Base-by-base conservation (phyloP, 2,888 invertebrate genomes). In the Rhingia rostrata region DNA sequence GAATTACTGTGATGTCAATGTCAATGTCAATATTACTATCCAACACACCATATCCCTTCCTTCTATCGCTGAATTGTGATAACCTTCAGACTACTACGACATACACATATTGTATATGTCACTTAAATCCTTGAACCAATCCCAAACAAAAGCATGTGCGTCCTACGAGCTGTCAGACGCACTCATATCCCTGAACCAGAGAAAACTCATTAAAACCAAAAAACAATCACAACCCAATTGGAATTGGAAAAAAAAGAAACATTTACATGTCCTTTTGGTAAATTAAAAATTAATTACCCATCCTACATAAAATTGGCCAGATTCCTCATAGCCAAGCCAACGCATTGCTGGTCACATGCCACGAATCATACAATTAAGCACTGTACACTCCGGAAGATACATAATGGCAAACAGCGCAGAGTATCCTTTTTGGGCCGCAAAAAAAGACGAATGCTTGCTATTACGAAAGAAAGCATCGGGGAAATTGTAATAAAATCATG, bases 251-350 rank as follows among this genome's bases (percentile, higher is more conserved):
- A 43, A 32, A 4, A 45, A 32, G 6, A 3, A 0, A 60, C 35
- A 6, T 22, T 22, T 22, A 58, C 41, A 49, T 70, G 56, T 60
- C 58, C 67, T 9, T 43, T 37, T 54, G 53, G 41, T 33, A 61
- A 64, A 73, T 63, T 73, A 47, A 73, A 63, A 64, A 63, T 73
- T 73, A 73, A 54, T 73, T 64, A 56, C 41, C 43, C 61, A 47
- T 45, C 73, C 35, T 54, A 54, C 53, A 45, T 53, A 61, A 41
- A 53, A 61, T 72, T 58, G 72, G 54, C 54, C 30, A 45, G 45
- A 73, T 22, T 33, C 12, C 51, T 12, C 6, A 5, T 39, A 4
- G 41, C 2, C 22, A 37, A 6, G 41, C 60, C 43, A n/a, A 73
- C 63, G 37, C 47, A 54, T 30, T 22, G 22, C 2, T 41, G 56